Evolutionary conservation across 2,888 invertebrate genomes (phyloP), one percentile per base, ranked within the genome.

Genomic region (Beris morrisii): DNA sequence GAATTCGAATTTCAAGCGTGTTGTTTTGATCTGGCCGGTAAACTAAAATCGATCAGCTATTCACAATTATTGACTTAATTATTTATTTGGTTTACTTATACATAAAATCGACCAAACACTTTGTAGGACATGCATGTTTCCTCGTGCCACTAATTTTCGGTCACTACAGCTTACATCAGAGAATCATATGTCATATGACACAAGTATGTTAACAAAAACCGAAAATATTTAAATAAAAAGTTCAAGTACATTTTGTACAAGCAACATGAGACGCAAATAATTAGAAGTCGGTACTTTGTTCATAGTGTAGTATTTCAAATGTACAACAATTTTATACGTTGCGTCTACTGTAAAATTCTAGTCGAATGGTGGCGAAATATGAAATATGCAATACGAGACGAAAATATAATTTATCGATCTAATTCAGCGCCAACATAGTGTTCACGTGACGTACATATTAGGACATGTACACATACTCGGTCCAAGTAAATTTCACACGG

Each of bases 381-480:
- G 44, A 15, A 43, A 38, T 38, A 32, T 61, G 61, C 61, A 61
- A 61, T 52, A 15, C 11, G 61, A 61, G 61, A 38, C 11, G 43
- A 38, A 50, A 61, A 61, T 43, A 61, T 61, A 52, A 15, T 38
- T 31, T 52, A 61, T 61, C 61, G 61, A 61, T 61, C 61, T 28
- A 15, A n/a, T 61, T 61, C 61, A 22, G 12, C n/a, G 61, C 4
- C 22, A 22, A 22, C 22, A 22, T 22, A 22, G 22, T 22, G 22
- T 22, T 22, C 22, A 22, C 22, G 22, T 22, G 22, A 22, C 22
- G 22, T 22, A 22, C 22, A 22, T 22, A 22, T 22, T 22, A 22
- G 22, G 22, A 22, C 22, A 22, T 22, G 4, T 38, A 38, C 38
- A 38, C 5, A 15, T 15, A 50, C 50, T 22, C 22, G 22, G 22